Evolutionary conservation across 2,797 vertebrate genomes (phyloP).

Genomic region (Crocidura indochinensis): DNA sequence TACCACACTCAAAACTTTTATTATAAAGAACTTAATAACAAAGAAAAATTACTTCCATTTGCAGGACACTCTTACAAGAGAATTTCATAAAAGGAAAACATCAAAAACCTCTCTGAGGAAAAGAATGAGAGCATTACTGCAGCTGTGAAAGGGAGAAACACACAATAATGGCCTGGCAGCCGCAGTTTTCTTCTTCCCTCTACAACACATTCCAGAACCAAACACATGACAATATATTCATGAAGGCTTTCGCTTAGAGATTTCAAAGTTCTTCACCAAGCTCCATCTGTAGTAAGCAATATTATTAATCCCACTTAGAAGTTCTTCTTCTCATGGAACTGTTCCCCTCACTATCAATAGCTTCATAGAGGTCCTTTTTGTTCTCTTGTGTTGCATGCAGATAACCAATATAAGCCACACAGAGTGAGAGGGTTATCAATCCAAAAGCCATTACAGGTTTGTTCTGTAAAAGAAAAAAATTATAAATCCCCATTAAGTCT

Average conservation of each 20-base stretch:
- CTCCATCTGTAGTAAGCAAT: conserved; percentile 5
- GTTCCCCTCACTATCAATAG: conserved; percentile 94
- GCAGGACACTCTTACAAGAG: conserved; percentile 46
- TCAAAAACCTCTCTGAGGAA: neutral
- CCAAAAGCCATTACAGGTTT: conserved; percentile 97
- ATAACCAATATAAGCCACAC: conserved; percentile 97
- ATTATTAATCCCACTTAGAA: conserved; percentile 96
- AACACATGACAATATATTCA: neutral
- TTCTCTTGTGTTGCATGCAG: conserved; percentile 95
- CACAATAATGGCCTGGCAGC: neutral
- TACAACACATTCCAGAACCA: conserved; percentile 29
- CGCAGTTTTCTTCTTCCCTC: neutral
- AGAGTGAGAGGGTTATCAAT: conserved; percentile 93
- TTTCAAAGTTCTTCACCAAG: neutral
- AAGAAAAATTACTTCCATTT: conserved; percentile 26
- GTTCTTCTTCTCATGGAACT: conserved; percentile 93
- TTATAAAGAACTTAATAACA: conserved; percentile 60
- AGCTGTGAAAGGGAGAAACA: neutral
- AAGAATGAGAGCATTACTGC: neutral
- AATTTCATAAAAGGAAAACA: conserved; percentile 64
- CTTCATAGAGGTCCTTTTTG: conserved; percentile 95
- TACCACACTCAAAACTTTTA: conserved; percentile 61
- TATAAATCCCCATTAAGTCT: conserved; percentile 67
- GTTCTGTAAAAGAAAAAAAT: conserved; percentile 91
- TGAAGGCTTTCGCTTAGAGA: conserved; percentile 12